Conservation (phyloP, 2,888 invertebrate species). For the Chydorus sphaericus region DNA sequence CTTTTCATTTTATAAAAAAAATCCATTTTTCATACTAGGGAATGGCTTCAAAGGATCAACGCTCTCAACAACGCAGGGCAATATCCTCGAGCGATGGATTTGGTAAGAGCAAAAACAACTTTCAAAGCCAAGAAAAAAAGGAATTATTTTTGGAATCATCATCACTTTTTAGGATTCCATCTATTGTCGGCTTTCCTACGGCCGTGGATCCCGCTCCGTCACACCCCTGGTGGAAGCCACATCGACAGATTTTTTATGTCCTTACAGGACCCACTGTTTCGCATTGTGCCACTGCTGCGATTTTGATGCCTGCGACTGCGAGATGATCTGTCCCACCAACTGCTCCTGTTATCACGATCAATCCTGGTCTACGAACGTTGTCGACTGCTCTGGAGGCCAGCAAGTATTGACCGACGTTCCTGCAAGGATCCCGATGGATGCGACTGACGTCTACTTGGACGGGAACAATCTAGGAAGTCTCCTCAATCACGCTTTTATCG, state of each 20-base stretch:
- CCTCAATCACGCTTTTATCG: constrained; percentile 77
- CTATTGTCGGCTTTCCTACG: constrained; percentile 73
- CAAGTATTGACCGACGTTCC: constrained; percentile 7
- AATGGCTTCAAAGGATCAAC: constrained; percentile 86
- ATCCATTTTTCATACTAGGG: too few relatives aligned
- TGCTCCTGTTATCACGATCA: constrained; percentile 92
- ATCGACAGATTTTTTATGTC: constrained; percentile 78
- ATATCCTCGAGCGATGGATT: constrained; percentile 79
- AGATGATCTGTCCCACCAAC: constrained; percentile 87
- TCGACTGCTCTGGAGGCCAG: constrained; percentile 46
- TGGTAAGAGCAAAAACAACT: too few relatives aligned
- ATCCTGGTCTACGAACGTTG: constrained; percentile 82
- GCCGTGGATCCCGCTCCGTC: constrained; percentile 58
- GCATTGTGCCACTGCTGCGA: constrained; percentile 91
- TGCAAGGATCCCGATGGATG: constrained; percentile 82
- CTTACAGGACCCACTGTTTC: constrained; percentile 84
- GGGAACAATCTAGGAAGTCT: constrained; percentile 79
- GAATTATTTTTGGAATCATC: too few relatives aligned
- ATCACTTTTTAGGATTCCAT: constrained; percentile 34
- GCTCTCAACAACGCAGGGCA: constrained; percentile 64
- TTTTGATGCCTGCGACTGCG: constrained; percentile 92
- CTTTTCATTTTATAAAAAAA: too few relatives aligned
- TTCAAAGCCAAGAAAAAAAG: too few relatives aligned
- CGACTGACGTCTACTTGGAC: constrained; percentile 84
- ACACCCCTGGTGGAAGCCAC: constrained; percentile 75